Base-by-base conservation (phyloP, 2,888 invertebrate species). In the Tenthredo notha region DNA sequence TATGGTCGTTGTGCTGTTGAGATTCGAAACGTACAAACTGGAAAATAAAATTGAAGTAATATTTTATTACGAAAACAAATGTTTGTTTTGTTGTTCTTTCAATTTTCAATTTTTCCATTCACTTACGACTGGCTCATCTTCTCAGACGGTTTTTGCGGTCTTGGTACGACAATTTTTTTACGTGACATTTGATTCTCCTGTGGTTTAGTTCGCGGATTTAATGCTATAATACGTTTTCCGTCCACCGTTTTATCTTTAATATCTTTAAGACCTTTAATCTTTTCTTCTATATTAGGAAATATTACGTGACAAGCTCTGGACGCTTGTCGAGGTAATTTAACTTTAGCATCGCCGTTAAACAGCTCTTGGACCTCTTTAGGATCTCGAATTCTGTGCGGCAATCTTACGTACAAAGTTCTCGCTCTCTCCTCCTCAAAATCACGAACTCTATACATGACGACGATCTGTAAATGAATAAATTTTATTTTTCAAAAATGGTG, bases 21-120 rank as follows among this genome's bases (percentile, higher is more conserved):
- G 89, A 40, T 91, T 91, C n/a, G 90, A 88, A 7, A 92, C 70
- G 75, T 88, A 89, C 47, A 92, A 61, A 29, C 92, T 92, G 78
- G 12, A 75, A 75, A 61, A 5, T 54, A 18, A 54, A 72, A 67
- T 54, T 5, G 33, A 85, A 70, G 78, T 67, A 50, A 29, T 75
- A 40, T 21, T n/a, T 15, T 0, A 18, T 33, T 12, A n/a, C 2
- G 37, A 18, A 70, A 21, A 43, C 12, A 1, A n/a, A 4, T 3
- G 0, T 43, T 18, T 43, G 1, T 43, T 43, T 43, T 1, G 21
- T 40, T 65, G n/a, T 12, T 12, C 58, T 37, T n/a, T n/a, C 82
- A 54, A 40, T 58, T 9, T 54, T 12, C 0, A 67, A 70, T 50
- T 43, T n/a, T 43, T 25, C 0, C n/a, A 12, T 1, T 25, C 25